Percentiles rank a stretch among this genome's conserved stretches.
phyloP scores from a whole-genome alignment of 2,888 invertebrate species.

The Alloplasta piceator region DNA sequence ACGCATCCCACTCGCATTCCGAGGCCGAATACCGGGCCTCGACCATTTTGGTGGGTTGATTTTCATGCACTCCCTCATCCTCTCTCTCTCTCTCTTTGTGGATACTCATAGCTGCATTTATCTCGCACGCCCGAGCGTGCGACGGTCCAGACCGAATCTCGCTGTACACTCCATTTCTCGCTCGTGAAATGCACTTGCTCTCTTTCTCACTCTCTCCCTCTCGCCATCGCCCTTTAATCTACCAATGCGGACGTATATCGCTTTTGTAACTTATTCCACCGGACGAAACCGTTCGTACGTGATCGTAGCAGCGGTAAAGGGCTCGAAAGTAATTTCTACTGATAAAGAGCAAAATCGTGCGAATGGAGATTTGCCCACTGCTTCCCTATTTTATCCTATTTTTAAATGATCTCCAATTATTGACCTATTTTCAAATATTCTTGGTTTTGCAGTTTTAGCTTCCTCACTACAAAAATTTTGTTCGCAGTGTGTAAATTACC shows the following conservation, averaged over 20 bases:
- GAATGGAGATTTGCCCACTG: too few relatives aligned
- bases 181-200: constrained; percentile 30
- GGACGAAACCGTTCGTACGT: not conserved
- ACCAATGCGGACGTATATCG: constrained; percentile 3
- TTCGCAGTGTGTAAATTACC: too few relatives aligned
- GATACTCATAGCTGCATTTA: constrained; percentile 52
- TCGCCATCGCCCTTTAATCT: not conserved
- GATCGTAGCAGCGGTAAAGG: too few relatives aligned
- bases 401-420: too few relatives aligned
- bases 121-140: constrained; percentile 56
- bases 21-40: constrained; percentile 53
- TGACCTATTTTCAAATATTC: too few relatives aligned
- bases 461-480: too few relatives aligned
- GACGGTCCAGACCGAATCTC: constrained; percentile 57
- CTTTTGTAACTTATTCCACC: constrained; percentile 24
- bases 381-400: too few relatives aligned
- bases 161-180: constrained; percentile 48
- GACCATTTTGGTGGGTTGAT: constrained; percentile 60
- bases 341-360: not conserved
- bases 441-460: too few relatives aligned
- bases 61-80: constrained; percentile 43
- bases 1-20: constrained; percentile 58
- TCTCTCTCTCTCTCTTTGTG: not conserved
- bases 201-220: not conserved
- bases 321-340: not conserved